Evolutionary conservation across 2,888 invertebrate species (phyloP), one percentile per base, ranked within the genome.

Genomic region (Drosophila nigricruria): DNA sequence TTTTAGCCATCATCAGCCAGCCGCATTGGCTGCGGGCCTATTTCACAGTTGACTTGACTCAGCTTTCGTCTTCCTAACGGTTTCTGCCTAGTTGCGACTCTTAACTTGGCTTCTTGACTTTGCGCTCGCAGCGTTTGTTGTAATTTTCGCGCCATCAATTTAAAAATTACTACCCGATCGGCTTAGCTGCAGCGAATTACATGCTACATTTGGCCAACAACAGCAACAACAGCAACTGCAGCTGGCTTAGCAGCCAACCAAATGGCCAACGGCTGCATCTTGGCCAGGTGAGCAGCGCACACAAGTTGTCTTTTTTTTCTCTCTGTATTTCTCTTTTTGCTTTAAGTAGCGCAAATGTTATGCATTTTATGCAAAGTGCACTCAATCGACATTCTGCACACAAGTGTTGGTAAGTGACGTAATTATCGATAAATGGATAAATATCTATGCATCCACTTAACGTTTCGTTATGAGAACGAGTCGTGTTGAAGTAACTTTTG

Each of bases 61-160:
- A 43, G 59, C 61, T 57, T 72, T 63, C 81, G 73, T 69, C 72
- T 61, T 54, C 47, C 85, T 89, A 84, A 84, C 89, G 82, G 84
- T 84, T 81, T 43, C 66, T 30, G 49, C 18, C 16, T 16, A 38
- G 71, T 59, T 45, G n/a, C 56, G 38, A 70, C 62, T 70, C 59
- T 77, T 63, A 71, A 52, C 62, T 56, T 74, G 72, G 67, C 82
- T 77, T 74, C 74, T 77, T 79, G 82, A 74, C 73, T 73, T 77
- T 73, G 63, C 73, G 85, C 80, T 69, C 65, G 49, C 70, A 69
- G 90, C 89, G 82, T 62, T 88, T 88, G 85, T 84, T 81, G 89
- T 90, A 85, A 89, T 88, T 90, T 85, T 88, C 90, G 90, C 88
- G 90, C 90, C 88, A 88, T 90, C 90, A 90, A 90, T 89, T 89